phyloP scores from a whole-genome alignment of 2,113 vertebrate genomes.

The Smithornis capensis region DNA sequence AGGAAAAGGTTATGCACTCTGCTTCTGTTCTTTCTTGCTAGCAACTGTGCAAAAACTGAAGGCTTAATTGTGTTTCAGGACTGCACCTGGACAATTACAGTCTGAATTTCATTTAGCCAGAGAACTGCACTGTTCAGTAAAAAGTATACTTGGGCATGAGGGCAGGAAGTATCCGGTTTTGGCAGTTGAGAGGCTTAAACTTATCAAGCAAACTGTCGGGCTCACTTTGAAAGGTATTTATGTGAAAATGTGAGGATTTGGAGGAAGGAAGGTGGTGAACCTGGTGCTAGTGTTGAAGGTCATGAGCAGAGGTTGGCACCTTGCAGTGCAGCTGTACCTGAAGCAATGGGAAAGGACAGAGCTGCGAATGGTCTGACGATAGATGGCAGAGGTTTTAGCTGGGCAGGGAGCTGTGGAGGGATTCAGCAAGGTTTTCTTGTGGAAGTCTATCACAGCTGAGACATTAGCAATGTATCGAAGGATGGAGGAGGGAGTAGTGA shows the following conservation, averaged over 20 bases:
- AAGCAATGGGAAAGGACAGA: background rate
- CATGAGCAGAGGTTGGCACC: background rate
- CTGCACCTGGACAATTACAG: background rate
- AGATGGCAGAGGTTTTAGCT: background rate
- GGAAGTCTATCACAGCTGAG: background rate
- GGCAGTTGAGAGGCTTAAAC: background rate
- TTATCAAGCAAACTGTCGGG: background rate
- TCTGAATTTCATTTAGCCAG: background rate
- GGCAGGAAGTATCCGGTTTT: background rate
- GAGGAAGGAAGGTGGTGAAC: background rate
- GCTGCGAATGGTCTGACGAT: background rate
- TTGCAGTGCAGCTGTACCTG: background rate
- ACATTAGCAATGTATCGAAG: background rate
- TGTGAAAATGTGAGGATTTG: background rate
- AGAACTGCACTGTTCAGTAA: background rate
- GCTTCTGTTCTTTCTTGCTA: background rate
- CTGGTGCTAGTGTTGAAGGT: background rate
- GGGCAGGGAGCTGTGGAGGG: background rate
- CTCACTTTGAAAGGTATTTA: background rate
- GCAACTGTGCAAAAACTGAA: background rate
- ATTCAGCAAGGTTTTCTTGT: background rate
- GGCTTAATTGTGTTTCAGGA: background rate
- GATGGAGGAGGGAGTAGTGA: background rate
- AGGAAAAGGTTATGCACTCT: background rate
- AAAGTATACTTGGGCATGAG: background rate